Percentiles rank a stretch among this genome's conserved stretches.
phyloP scores from a whole-genome alignment of 2,888 invertebrate species.

The Loripinus fragilis region DNA sequence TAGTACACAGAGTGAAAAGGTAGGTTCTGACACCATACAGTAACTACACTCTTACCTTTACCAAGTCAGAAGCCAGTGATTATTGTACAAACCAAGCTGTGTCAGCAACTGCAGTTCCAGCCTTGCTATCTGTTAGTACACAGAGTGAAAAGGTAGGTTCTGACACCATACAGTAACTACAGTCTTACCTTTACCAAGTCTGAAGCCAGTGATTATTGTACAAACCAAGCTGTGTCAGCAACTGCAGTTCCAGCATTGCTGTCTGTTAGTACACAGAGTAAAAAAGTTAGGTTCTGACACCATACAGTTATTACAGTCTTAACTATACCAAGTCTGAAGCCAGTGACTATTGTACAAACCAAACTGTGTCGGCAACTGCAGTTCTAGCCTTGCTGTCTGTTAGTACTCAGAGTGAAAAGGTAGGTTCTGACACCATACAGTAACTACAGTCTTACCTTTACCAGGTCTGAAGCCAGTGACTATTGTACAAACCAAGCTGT shows the following conservation, averaged over 20 bases:
- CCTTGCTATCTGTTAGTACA: constrained; percentile 42
- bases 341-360: constrained; percentile 28
- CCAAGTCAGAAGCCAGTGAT: constrained; percentile 36
- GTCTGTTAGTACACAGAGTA: constrained; percentile 33
- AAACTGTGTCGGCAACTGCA: constrained; percentile 13
- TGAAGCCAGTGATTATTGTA: constrained; percentile 45
- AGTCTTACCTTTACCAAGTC: constrained; percentile 26
- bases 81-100: constrained; percentile 37
- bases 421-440: constrained; percentile 52
- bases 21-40: constrained; percentile 50
- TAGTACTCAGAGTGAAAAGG: constrained; percentile 41
- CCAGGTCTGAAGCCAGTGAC: constrained; percentile 37
- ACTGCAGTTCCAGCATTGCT: constrained; percentile 32
- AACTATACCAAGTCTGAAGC: constrained; percentile 46
- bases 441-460: constrained; percentile 23
- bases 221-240: constrained; percentile 11
- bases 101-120: constrained; percentile 14
- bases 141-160: constrained; percentile 48
- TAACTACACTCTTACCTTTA: constrained; percentile 22
- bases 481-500: constrained; percentile 37
- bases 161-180: constrained; percentile 43
- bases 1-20: constrained; percentile 41
- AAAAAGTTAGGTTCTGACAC: constrained; percentile 55
- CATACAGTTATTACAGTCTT: constrained; percentile 27
- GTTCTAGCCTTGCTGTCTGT: constrained; percentile 40